Conservation (phyloP, 2,888 invertebrate species). For the Odontocolon sp. region DNA sequence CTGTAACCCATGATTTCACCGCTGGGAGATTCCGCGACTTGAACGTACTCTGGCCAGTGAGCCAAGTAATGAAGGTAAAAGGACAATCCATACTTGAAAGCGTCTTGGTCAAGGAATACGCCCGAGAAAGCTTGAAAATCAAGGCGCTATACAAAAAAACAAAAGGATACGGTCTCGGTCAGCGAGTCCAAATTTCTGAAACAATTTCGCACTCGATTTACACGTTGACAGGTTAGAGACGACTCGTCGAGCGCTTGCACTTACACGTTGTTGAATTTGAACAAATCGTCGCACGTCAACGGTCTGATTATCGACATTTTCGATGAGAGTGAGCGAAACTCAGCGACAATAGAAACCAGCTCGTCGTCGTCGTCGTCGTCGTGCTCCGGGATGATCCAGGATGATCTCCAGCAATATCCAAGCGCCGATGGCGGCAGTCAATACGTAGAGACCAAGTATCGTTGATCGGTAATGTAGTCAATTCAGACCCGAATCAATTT, state of each 20-base stretch:
- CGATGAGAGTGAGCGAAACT: too few relatives aligned
- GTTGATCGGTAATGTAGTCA: too few relatives aligned
- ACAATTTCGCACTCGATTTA: constrained; percentile 20
- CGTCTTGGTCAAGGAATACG: constrained; percentile 62
- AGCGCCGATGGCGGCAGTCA: too few relatives aligned
- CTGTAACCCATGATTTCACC: constrained; percentile 99
- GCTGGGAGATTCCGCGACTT: constrained; percentile 97
- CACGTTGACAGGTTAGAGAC: constrained; percentile 30
- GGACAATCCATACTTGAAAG: constrained; percentile 88
- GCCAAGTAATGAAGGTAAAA: constrained; percentile 99
- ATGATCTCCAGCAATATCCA: too few relatives aligned
- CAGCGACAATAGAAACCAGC: too few relatives aligned
- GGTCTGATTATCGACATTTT: constrained; percentile 95
- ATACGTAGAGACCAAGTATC: too few relatives aligned
- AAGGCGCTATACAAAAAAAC: too few relatives aligned
- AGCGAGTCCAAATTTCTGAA: constrained; percentile 96
- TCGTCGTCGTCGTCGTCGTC: too few relatives aligned
- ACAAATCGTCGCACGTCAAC: constrained; percentile 96
- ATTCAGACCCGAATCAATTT: too few relatives aligned
- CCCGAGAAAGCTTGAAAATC: background rate
- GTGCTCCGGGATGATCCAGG: too few relatives aligned
- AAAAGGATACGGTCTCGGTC: constrained; percentile 92
- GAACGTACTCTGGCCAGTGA: constrained; percentile 99
- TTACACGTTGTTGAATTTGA: constrained; percentile 97
- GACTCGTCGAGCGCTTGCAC: constrained; percentile 79